A percentile compares a stretch with the other conserved stretches of the same genome.
Evolutionary conservation across 2,888 invertebrate species (phyloP).

Genomic region (Acholoe squamosa): DNA sequence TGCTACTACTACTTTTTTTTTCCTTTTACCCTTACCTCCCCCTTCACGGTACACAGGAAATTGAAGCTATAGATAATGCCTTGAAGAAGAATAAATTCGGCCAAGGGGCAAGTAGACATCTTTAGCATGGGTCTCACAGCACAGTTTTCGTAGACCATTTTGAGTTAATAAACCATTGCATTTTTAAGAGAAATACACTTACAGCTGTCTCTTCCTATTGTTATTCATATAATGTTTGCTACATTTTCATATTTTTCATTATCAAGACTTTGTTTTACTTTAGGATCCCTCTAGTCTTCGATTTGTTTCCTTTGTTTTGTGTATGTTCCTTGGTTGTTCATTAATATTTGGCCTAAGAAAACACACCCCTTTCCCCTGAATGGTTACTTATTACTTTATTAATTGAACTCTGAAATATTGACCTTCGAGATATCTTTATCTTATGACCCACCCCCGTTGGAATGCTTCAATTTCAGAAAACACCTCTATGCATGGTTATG

Average conservation of each 20-base stretch:
- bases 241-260: not conserved
- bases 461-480: too few species aligned
- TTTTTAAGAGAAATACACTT: constrained; percentile 26
- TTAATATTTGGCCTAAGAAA: not conserved
- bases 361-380: not conserved
- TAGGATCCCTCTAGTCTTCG: too few species aligned
- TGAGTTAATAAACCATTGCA: constrained; percentile 11
- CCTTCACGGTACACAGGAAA: constrained; percentile 67
- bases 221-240: not conserved
- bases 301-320: not conserved
- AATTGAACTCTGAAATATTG: too few species aligned
- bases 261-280: not conserved
- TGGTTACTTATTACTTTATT: not conserved
- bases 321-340: not conserved
- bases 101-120: constrained; percentile 69
- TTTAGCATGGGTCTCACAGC: constrained; percentile 34
- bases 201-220: not conserved
- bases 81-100: constrained; percentile 70
- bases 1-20: not conserved
- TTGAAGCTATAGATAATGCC: constrained; percentile 70
- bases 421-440: too few species aligned
- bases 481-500: too few species aligned
- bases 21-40: not conserved
- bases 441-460: too few species aligned
- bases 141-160: not conserved